A percentile compares a stretch with the other conserved stretches of the same genome.
These are phyloP conservation scores for Musca vetustissima DNA, from an alignment of 1,140 invertebrate species.

Conservation along the genomic window DNA sequence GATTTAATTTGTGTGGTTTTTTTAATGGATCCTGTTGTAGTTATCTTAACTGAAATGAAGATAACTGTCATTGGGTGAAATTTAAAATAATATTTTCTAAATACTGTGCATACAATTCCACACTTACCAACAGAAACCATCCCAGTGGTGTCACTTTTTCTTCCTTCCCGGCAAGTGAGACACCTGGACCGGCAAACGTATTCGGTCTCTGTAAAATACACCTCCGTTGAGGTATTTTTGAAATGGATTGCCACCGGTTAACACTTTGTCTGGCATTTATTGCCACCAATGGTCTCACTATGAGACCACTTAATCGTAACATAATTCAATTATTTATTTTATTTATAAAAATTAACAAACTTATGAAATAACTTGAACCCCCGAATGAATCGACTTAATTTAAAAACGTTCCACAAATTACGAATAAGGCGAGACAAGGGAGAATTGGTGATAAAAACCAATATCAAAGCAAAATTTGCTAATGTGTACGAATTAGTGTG, in stretches of 20 bases:
- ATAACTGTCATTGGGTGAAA: not conserved
- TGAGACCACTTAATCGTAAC: not conserved
- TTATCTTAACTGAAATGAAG: not conserved
- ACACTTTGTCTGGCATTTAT: not conserved
- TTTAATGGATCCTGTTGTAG: no score
- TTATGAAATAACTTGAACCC: no score
- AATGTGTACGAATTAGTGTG: no score
- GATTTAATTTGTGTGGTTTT: not conserved
- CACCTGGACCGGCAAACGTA: not conserved
- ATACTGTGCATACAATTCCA: no score
- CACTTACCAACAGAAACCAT: constrained; percentile 47
- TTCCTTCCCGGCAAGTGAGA: not conserved
- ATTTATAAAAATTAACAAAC: no score
- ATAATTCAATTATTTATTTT: not conserved
- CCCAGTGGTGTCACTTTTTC: constrained; percentile 49
- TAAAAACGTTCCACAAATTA: no score
- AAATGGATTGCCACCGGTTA: not conserved
- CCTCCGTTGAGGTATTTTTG: not conserved
- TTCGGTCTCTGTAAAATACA: not conserved
- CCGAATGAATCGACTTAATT: no score
- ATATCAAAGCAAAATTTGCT: no score
- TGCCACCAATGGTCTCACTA: not conserved
- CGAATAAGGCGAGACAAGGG: no score
- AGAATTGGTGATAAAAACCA: no score
- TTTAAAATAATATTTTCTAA: no score